Conservation (phyloP, 2,113 vertebrate genomes). For the Apus apus region DNA sequence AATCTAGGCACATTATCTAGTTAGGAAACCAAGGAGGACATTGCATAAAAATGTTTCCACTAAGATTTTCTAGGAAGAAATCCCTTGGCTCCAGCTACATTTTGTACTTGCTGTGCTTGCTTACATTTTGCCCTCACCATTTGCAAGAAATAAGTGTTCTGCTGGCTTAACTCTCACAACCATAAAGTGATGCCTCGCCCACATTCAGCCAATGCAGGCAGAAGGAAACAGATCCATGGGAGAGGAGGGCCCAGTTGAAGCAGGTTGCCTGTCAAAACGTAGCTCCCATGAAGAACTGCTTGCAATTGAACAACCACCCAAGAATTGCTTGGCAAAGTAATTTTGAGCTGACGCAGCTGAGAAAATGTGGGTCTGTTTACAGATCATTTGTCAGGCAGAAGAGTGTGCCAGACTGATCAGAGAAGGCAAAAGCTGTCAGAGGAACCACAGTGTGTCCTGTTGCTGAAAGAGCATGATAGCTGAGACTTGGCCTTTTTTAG, state of each 20-base stretch:
- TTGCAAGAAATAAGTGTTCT: background rate
- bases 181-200: background rate
- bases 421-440: background rate
- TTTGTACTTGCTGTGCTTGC: background rate
- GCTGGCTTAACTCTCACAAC: background rate
- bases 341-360: conserved; percentile 27
- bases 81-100: background rate
- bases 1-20: background rate
- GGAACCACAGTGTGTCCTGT: background rate
- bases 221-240: background rate
- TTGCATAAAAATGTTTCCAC: background rate
- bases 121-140: background rate
- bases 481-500: background rate
- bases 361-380: conserved; percentile 31
- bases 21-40: background rate
- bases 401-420: background rate
- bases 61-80: background rate
- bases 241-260: background rate
- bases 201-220: background rate
- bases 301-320: background rate
- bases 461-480: background rate
- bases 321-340: conserved; percentile 21
- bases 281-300: background rate
- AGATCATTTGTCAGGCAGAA: conserved; percentile 21
- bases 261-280: background rate